Evolutionary conservation across 2,888 invertebrate genomes (phyloP).

Genomic region (Phaonia tiefii): DNA sequence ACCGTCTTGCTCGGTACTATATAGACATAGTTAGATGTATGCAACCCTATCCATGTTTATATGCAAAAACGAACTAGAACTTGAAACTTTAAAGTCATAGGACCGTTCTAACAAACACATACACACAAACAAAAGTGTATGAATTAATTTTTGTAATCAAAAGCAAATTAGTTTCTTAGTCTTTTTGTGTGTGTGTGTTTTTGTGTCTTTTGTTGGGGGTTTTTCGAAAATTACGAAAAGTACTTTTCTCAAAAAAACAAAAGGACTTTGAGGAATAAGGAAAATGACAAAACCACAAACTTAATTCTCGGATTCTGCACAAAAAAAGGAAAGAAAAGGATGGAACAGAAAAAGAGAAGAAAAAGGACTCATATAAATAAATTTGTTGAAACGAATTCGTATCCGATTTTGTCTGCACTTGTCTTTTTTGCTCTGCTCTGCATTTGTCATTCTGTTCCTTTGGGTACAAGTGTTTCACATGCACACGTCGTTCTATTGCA

Average conservation of each 20-base stretch:
- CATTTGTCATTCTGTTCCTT: background rate
- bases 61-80: conserved; percentile 75
- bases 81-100: conserved; percentile 68
- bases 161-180: conserved; percentile 69
- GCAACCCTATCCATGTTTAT: conserved; percentile 71
- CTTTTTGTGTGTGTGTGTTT: conserved; percentile 34
- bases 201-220: no score
- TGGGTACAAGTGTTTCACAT: conserved; percentile 31
- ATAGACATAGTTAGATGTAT: no score
- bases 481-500: conserved; percentile 37
- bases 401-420: conserved; percentile 15
- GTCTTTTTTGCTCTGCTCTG: background rate
- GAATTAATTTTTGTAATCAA: conserved; percentile 69
- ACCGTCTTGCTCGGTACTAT: no score
- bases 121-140: conserved; percentile 60
- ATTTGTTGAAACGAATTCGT: conserved; percentile 14
- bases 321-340: background rate
- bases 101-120: conserved; percentile 55
- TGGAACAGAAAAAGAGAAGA: background rate
- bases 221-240: conserved; percentile 53
- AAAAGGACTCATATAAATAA: conserved; percentile 15
- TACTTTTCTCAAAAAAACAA: conserved; percentile 34
- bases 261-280: conserved; percentile 41
- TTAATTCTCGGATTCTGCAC: conserved; percentile 42
- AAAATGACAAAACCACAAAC: conserved; percentile 62